Evolutionary conservation across 1,140 invertebrate species (phyloP), one percentile per base, ranked within the genome.

Genomic region (Oryctes rhinoceros): DNA sequence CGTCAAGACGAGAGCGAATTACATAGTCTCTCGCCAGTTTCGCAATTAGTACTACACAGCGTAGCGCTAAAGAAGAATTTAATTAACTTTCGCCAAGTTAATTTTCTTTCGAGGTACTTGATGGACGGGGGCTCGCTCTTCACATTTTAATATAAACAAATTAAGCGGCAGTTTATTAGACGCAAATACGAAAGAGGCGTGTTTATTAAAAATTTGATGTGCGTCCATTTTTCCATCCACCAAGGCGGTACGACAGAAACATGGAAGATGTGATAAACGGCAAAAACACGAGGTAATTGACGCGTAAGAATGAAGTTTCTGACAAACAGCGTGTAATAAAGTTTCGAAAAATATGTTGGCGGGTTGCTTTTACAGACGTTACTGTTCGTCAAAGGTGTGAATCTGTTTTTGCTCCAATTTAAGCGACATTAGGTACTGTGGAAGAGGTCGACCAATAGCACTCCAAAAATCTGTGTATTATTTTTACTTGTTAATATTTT

Each of bases 71-170:
- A 37, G 35, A 71, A 71, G 65, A 71, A 71, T 71, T 71, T 71
- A 71, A 71, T 71, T 71, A 59, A 18, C 53, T 59, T 35, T 71
- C 20, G 18, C 65, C 24, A 71, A 30, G 65, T 71, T 71, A 71
- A 71, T 71, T 71, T 71, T 71, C 18, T 71, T 71, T 71, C 65
- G 13, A 71, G 65, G 24, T 24, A 15, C 65, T 71, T 24, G 65
- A 71, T 24, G 24, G 65, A 35, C 35, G 53, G 24, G 65, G 5
- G 65, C 65, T 9, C 20, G 65, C 65, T 37, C 65, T 71, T 37
- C 65, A 37, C 65, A 20, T 71, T 71, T 71, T 71, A 71, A 71
- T 71, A 71, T 71, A 37, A 71, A 71, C 35, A 71, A 71, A 71
- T 30, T 71, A 71, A 24, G n/a, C 24, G 65, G 65, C 65, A 71